phyloP scores from a whole-genome alignment of 2,797 vertebrate species.

The Kryptopterus vitreolus region DNA sequence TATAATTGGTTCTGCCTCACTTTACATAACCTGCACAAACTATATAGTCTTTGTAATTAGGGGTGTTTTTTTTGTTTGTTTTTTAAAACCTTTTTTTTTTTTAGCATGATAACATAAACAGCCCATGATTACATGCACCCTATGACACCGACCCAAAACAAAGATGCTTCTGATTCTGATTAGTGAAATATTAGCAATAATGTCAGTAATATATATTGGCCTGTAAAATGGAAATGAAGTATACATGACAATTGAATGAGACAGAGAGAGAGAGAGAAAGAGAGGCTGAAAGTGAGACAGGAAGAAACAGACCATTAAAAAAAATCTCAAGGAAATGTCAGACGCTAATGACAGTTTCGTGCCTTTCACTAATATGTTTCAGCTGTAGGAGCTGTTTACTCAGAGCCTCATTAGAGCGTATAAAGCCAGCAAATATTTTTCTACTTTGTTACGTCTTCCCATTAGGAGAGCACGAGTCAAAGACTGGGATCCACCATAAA shows the following conservation, averaged over 20 bases:
- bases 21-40: no score
- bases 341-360: constrained; percentile 16
- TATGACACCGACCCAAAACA: no score
- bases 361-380: neutral
- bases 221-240: neutral
- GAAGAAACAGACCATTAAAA: neutral
- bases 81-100: no score
- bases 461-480: neutral
- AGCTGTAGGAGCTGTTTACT: constrained; percentile 14
- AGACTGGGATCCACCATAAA: neutral
- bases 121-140: no score
- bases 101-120: no score
- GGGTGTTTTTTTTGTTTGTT: no score
- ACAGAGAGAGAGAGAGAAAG: neutral
- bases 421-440: constrained; percentile 11
- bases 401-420: neutral
- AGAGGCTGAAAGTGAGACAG: neutral
- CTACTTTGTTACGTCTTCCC: neutral
- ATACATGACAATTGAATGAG: neutral
- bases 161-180: no score
- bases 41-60: no score
- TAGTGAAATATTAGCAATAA: neutral
- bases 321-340: constrained; percentile 18
- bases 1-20: no score
- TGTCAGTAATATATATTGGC: no score